Evolutionary conservation across 1,140 invertebrate species (phyloP), one percentile per base, ranked within the genome.

Genomic region (Mizuhopecten yessoensis): DNA sequence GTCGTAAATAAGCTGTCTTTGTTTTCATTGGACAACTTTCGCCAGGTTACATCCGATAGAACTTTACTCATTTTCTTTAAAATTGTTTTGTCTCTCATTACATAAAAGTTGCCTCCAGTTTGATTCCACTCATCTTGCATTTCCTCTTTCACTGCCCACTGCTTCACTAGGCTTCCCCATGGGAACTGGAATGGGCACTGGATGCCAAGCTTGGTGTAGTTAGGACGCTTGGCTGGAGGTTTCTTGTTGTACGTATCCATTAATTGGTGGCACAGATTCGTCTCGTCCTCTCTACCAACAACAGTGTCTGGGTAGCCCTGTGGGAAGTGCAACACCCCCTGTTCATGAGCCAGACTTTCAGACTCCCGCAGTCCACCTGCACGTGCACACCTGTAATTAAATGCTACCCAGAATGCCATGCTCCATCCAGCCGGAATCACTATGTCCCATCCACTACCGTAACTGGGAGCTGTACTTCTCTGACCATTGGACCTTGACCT

Each of bases 171-270:
- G 34, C 89, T 57, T 20, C 88, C 9, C 93, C 93, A 99, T 45
- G 98, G 97, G 93, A 97, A 98, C 75, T 95, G 95, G 95, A 99
- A 99, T 15, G 99, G 98, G 95, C 97, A 98, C 15, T 97, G 96
- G 45, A 98, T 97, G 15, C 97, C 97, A 57, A 98, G 96, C 96
- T 98, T 99, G 0, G 97, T 96, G 95, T 97, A 99, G 96, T 99
- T 99, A 0, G 97, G 97, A 92, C 98, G 97, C 97, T 98, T 99
- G 92, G 98, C 98, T 17, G 98, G 98, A 75, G 99, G 98, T 93
- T 97, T 96, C 87, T 93, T 92, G 20, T 94, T 91, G 90, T 96
- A 94, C 45, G 95, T 95, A 11, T 88, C 93, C 20, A 93, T 87
- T 10, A 94, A 90, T 86, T 94, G 88, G 33, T 93, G 91, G 34